phyloP scores from a whole-genome alignment of 2,888 invertebrate genomes.

The Cheilosia scutellata region DNA sequence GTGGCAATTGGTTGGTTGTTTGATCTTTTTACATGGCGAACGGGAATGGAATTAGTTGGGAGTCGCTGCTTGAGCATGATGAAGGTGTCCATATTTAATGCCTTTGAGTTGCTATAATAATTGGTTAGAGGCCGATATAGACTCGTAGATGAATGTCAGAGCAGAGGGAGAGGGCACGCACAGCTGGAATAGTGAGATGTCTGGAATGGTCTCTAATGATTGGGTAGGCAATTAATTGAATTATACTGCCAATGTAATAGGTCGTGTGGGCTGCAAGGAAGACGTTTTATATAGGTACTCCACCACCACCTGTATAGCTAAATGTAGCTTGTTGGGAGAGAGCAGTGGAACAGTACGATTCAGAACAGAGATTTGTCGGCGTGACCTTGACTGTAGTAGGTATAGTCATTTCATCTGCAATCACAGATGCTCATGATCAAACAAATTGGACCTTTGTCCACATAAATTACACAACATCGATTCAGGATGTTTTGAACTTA shows the following conservation, averaged over 20 bases:
- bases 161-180: constrained; percentile 7
- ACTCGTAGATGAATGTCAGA: constrained; percentile 4
- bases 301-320: too few species aligned
- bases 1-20: constrained; percentile 49
- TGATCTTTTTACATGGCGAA: constrained; percentile 33
- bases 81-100: constrained; percentile 75
- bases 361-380: too few species aligned
- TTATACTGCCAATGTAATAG: constrained; percentile 39
- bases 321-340: too few species aligned
- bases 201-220: constrained; percentile 60
- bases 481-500: too few species aligned
- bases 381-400: too few species aligned
- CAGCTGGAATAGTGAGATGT: constrained; percentile 59
- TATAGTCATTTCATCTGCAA: too few species aligned
- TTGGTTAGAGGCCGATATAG: constrained; percentile 46
- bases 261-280: constrained; percentile 20
- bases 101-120: constrained; percentile 70
- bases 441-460: too few species aligned
- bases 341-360: too few species aligned
- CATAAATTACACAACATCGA: too few species aligned
- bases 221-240: constrained; percentile 70
- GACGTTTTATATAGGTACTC: neutral
- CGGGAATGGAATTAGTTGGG: constrained; percentile 59
- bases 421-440: too few species aligned
- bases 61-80: constrained; percentile 44